Percentiles rank a stretch among this genome's conserved stretches.
phyloP scores from a whole-genome alignment of 1,140 invertebrate species.

The Phortica variegata region DNA sequence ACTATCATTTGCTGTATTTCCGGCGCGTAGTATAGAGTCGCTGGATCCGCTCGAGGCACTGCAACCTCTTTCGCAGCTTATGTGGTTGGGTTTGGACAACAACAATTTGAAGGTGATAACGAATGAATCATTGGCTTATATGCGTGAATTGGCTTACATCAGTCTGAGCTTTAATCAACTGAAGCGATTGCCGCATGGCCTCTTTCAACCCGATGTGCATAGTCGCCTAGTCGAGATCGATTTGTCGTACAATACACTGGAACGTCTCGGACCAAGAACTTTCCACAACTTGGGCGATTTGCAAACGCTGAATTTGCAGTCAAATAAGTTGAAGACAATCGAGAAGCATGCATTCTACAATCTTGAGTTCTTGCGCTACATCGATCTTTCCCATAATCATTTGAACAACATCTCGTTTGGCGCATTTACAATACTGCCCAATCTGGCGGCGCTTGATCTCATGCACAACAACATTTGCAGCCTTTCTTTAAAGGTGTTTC shows the following conservation, averaged over 20 bases:
- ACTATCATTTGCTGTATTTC: conserved; percentile 79
- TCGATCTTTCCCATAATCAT: conserved; percentile 70
- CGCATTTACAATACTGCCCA: conserved; percentile 69
- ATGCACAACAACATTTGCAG: conserved; percentile 70
- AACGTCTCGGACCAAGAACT: conserved; percentile 63
- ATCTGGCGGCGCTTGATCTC: conserved; percentile 69
- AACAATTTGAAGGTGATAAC: conserved; percentile 78
- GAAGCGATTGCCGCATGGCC: conserved; percentile 62
- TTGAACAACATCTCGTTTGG: conserved; percentile 64
- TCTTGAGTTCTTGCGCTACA: conserved; percentile 67
- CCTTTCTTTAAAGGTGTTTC: conserved; percentile 68
- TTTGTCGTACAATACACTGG: conserved; percentile 73
- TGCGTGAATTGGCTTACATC: conserved; percentile 75
- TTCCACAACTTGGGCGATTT: conserved; percentile 67
- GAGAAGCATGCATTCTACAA: conserved; percentile 65
- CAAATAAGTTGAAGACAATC: conserved; percentile 68
- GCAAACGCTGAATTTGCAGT: conserved; percentile 70
- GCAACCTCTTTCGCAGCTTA: conserved; percentile 68
- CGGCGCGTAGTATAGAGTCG: conserved; percentile 61
- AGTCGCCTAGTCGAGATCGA: conserved; percentile 75
- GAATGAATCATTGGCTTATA: conserved; percentile 62
- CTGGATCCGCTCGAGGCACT: conserved; percentile 72
- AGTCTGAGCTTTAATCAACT: conserved; percentile 85
- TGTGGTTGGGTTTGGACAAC: conserved; percentile 85
- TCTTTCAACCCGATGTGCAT: conserved; percentile 71